phyloP scores from a whole-genome alignment of 2,113 vertebrate genomes.

The Xenus cinereus region DNA sequence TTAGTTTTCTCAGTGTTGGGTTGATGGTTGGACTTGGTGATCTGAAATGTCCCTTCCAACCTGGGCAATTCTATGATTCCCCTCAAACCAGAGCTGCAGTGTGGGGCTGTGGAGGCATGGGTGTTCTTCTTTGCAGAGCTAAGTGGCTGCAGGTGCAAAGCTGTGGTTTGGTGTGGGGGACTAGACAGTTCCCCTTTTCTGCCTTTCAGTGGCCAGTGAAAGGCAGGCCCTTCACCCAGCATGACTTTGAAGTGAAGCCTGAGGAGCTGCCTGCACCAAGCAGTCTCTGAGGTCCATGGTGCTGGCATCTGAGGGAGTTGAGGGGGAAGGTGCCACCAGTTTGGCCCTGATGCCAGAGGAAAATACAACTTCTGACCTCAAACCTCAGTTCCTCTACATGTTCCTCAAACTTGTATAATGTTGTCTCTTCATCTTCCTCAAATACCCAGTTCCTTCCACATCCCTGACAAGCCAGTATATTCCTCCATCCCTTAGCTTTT shows the following conservation, averaged over 20 bases:
- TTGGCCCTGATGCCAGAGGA: not conserved
- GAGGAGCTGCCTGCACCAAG: not conserved
- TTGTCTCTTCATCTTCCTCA: not conserved
- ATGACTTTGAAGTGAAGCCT: not conserved
- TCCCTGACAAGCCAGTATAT: not conserved
- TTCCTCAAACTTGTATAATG: not conserved
- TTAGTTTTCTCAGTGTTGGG: too few relatives aligned
- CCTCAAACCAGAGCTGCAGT: not conserved
- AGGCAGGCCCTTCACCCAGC: not conserved
- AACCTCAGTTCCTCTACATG: not conserved
- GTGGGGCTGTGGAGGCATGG: rapidly evolving
- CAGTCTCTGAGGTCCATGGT: not conserved
- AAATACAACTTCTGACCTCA: not conserved
- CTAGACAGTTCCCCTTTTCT: not conserved
- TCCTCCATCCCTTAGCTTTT: not conserved
- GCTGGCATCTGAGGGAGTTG: not conserved
- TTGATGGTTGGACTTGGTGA: too few relatives aligned
- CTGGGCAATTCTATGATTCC: too few relatives aligned
- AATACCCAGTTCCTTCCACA: not conserved
- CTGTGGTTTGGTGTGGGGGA: not conserved
- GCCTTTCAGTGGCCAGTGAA: not conserved
- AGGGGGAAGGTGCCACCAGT: not conserved
- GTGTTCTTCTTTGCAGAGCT: not conserved
- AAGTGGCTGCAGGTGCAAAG: not conserved
- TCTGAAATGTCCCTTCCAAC: too few relatives aligned